Conservation (phyloP, 2,888 invertebrate genomes). For the Scaptomyza caliginosa region DNA sequence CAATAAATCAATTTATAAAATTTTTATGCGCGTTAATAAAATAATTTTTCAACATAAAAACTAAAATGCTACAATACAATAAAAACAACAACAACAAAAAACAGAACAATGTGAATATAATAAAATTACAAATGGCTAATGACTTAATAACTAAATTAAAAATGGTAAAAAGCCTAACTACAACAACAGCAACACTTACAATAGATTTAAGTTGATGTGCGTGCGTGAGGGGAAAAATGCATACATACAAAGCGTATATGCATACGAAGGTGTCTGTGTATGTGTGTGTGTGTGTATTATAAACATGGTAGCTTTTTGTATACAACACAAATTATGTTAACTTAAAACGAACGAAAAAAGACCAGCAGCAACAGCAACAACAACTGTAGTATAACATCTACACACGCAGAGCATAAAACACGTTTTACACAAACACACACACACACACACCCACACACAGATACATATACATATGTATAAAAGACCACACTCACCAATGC, state of each 20-base stretch:
- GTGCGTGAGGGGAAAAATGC: constrained; percentile 2
- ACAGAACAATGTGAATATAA: constrained; percentile 15
- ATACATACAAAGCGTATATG: neutral
- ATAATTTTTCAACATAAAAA: constrained; percentile 66
- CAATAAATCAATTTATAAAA: constrained; percentile 75
- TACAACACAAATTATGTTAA: constrained; percentile 37
- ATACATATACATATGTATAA: neutral
- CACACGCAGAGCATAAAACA: constrained; percentile 61
- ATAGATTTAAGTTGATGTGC: constrained; percentile 19
- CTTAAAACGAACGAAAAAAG: constrained; percentile 42
- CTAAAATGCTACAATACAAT: constrained; percentile 56
- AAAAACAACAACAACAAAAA: too few species aligned
- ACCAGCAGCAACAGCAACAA: constrained; percentile 21
- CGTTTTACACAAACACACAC: constrained; percentile 49
- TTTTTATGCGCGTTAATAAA: constrained; percentile 71
- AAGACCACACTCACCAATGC: constrained; percentile 60
- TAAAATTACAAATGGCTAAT: constrained; percentile 49
- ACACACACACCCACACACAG: neutral
- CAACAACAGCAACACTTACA: constrained; percentile 3
- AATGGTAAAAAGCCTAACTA: constrained; percentile 24
- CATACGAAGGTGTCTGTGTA: neutral
- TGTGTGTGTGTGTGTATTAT: neutral
- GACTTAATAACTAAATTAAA: constrained; percentile 73
- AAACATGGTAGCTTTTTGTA: constrained; percentile 14
- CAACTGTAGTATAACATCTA: constrained; percentile 33